Conservation (phyloP, 1,140 invertebrate species). For the Drosophila burlai region DNA sequence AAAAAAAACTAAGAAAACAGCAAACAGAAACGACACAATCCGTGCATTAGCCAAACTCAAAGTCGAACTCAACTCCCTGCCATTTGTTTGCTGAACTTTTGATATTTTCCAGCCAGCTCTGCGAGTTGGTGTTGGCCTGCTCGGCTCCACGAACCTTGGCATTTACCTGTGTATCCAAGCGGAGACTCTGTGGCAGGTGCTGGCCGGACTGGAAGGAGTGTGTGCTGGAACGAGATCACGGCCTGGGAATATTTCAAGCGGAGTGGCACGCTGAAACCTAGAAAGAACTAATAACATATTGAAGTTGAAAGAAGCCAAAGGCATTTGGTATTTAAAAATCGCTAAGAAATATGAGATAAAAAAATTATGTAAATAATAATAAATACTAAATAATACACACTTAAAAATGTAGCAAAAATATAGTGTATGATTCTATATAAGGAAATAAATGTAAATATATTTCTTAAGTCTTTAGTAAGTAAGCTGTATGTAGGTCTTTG, state of each 20-base stretch:
- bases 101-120: conserved; percentile 63
- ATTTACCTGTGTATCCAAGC: conserved; percentile 33
- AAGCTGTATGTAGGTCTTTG: no score
- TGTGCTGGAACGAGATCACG: conserved; percentile 19
- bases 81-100: conserved; percentile 78
- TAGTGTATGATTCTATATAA: no score
- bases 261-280: not conserved
- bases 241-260: conserved; percentile 28
- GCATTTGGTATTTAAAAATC: not conserved
- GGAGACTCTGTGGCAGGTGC: conserved; percentile 36
- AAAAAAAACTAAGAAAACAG: conserved; percentile 39
- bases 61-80: conserved; percentile 33
- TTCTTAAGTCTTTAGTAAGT: not conserved
- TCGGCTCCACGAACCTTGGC: conserved; percentile 62
- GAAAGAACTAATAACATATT: not conserved
- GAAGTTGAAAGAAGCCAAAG: not conserved
- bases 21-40: conserved; percentile 59
- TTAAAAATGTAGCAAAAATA: not conserved
- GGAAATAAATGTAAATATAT: not conserved
- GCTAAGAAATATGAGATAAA: no score
- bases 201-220: conserved; percentile 19
- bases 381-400: not conserved
- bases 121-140: not conserved
- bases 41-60: conserved; percentile 59
- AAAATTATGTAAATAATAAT: no score